Conservation (phyloP, 53 echinoderm and acorn worm species). For the Actinopyga echinites region DNA sequence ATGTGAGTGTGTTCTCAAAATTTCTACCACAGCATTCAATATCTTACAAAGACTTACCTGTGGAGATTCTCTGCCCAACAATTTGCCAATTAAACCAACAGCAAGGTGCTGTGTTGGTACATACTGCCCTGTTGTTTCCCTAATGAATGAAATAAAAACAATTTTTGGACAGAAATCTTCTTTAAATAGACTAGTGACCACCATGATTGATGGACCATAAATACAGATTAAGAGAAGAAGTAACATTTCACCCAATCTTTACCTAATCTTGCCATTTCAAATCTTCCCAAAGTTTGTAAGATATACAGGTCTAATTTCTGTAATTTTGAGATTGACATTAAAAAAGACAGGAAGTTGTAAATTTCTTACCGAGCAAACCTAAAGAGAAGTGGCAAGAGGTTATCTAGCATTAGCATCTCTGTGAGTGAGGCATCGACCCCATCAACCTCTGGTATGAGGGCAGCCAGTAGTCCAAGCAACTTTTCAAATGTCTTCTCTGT, state of each 20-base stretch:
- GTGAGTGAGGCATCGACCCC: not conserved
- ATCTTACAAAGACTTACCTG: constrained; percentile 45
- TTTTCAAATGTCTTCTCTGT: constrained; percentile 77
- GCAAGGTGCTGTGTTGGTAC: constrained; percentile 86
- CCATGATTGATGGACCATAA: no score
- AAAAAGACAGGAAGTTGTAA: no score
- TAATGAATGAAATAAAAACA: not conserved
- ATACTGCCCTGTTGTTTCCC: constrained; percentile 65
- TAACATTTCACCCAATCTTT: no score
- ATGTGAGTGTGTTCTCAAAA: no score
- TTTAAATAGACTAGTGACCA: no score
- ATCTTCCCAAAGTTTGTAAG: no score
- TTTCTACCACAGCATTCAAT: not conserved
- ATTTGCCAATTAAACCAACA: constrained; percentile 84
- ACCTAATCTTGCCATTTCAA: no score
- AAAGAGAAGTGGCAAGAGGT: constrained; percentile 64
- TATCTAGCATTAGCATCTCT: constrained; percentile 51
- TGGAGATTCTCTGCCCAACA: constrained; percentile 70
- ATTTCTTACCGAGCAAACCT: constrained; percentile 60
- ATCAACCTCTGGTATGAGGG: constrained; percentile 52
- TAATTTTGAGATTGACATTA: no score
- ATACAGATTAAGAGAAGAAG: no score
- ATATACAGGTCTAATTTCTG: no score
- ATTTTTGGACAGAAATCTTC: no score
- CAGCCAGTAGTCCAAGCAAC: constrained; percentile 87